These are phyloP conservation scores for Prionace glauca DNA, from an alignment of 2,797 vertebrate genomes.

Conservation along the genomic window DNA sequence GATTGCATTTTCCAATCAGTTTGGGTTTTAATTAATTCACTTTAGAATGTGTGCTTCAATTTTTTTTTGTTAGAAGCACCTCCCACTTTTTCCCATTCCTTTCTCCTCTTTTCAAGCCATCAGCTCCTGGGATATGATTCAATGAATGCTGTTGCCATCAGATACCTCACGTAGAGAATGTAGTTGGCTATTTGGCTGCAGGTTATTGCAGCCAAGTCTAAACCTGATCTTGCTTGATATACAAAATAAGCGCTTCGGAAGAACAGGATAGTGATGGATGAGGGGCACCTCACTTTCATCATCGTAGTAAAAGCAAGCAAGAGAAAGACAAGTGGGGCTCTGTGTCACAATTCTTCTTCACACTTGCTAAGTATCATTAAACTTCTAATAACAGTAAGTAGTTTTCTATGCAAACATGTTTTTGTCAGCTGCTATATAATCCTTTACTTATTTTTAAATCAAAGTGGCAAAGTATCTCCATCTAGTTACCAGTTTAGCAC, in stretches of 20 bases:
- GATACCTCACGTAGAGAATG: neutral
- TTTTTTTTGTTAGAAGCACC: neutral
- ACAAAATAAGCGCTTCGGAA: neutral
- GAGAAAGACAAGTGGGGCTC: neutral
- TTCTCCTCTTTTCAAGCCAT: neutral
- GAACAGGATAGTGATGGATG: neutral
- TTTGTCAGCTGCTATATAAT: neutral
- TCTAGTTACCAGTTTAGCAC: slow-evolving; percentile 20
- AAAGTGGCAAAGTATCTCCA: neutral
- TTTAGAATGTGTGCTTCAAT: neutral
- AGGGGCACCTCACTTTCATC: neutral
- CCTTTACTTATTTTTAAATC: neutral
- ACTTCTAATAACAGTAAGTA: neutral
- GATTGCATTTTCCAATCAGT: neutral
- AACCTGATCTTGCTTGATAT: neutral
- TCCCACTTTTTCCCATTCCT: neutral
- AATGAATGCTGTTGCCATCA: neutral
- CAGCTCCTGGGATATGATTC: neutral
- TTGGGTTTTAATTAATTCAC: neutral
- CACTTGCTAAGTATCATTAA: no score
- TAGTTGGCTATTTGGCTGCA: neutral
- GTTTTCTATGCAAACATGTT: neutral
- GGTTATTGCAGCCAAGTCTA: neutral
- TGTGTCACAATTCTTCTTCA: neutral
- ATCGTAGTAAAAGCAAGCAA: neutral